Evolutionary conservation across 2,113 vertebrate species (phyloP), one percentile per base, ranked within the genome.

Genomic region (Oncorhynchus gorbuscha): DNA sequence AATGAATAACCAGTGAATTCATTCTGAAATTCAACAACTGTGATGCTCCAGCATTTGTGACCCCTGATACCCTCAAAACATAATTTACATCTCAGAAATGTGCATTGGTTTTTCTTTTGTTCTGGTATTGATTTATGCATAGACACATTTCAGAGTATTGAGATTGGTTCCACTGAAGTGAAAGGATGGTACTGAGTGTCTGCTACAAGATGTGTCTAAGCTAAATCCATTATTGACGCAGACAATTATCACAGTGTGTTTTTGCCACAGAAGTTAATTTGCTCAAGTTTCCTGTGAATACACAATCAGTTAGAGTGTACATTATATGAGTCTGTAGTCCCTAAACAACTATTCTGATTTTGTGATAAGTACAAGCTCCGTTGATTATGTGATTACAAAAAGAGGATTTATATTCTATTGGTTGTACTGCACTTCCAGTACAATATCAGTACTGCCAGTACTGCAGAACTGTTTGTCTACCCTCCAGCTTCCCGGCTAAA

Each of bases 161-260:
- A 45, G 39, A 45, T 45, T 45, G 39, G 39, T 45, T 45, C 39
- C 39, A 45, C 39, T 45, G 39, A 45, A 11, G 39, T 11, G 39
- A 45, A 45, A 45, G 39, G 39, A 45, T 45, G 39, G 9, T 45
- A 45, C 39, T 45, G 39, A 39, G 8, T 45, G 8, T 45, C 39
- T 45, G 8, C 8, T 45, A 45, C 39, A 74, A 66, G 24, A 30
- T 75, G 58, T 76, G 35, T 61, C 22, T 66, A 3, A 77, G 61
- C 64, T 58, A n/a, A 69, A 32, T 8, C 68, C 51, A 28, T 77
- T 59, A 78, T 73, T 77, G 68, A 32, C 32, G 61, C 12, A 72
- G 72, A 14, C 69, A 74, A 77, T 86, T 75, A 81, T 75, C 74
- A 18, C 71, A 75, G 85, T 67, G 70, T 83, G 75, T 73, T 75